These are phyloP conservation scores for Tinamus guttatus DNA, from an alignment of 2,113 vertebrate genomes.

Conservation along the genomic window DNA sequence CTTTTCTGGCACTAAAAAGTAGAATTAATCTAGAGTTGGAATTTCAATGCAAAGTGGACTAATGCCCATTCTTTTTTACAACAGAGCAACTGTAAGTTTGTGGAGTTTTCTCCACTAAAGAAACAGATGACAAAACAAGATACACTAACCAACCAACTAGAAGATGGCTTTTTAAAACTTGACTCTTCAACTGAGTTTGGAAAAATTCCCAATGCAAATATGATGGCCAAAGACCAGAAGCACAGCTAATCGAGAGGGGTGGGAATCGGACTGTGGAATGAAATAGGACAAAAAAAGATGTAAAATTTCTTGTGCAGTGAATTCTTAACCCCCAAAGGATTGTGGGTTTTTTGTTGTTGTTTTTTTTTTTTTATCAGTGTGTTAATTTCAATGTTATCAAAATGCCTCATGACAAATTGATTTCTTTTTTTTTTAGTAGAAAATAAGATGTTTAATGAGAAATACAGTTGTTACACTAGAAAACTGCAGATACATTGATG, in stretches of 20 bases:
- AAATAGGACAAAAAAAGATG: neutral
- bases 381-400: neutral
- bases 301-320: neutral
- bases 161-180: conserved; percentile 48
- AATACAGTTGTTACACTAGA: neutral
- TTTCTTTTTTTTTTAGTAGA: neutral
- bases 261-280: neutral
- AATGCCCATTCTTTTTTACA: conserved; percentile 5
- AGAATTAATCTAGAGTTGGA: conserved; percentile 8
- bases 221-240: conserved; percentile 25
- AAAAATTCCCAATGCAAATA: neutral
- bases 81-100: neutral
- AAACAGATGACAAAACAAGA: conserved; percentile 50
- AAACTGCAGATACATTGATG: neutral
- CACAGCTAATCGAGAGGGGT: neutral
- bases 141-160: conserved; percentile 18
- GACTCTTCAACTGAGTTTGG: conserved; percentile 40
- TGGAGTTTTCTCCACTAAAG: conserved; percentile 31
- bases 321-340: neutral
- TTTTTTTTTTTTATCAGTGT: neutral
- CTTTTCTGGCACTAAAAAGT: neutral
- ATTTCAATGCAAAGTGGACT: conserved; percentile 44
- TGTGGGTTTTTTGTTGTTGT: neutral
- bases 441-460: neutral
- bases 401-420: neutral